Percentiles rank a stretch among this genome's conserved stretches.
Evolutionary conservation across 2,113 vertebrate species (phyloP).

Genomic region (Pseudopipra pipra): DNA sequence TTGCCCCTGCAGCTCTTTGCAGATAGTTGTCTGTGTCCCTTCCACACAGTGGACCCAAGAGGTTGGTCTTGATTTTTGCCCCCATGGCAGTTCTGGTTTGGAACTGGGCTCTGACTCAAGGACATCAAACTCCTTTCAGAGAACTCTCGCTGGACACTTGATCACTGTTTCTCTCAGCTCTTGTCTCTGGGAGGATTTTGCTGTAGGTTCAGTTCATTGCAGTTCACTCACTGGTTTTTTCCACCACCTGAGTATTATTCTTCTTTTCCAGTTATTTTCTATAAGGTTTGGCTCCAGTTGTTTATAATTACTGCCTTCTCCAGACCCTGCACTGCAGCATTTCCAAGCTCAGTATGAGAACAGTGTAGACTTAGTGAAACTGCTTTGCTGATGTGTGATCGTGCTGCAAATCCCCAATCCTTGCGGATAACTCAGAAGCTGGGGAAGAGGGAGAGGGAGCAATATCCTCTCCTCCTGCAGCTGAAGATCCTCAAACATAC

Average conservation of each 20-base stretch:
- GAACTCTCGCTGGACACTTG: background rate
- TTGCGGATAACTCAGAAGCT: background rate
- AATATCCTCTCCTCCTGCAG: background rate
- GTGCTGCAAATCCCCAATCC: background rate
- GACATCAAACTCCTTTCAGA: background rate
- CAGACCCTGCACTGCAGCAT: conserved; percentile 57
- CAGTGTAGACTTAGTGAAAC: background rate
- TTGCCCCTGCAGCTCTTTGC: background rate
- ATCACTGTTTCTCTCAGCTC: background rate
- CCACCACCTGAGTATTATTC: background rate
- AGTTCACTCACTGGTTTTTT: background rate
- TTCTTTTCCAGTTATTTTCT: background rate
- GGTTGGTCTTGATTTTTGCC: background rate
- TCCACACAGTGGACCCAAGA: background rate
- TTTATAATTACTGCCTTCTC: background rate
- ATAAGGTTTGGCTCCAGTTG: background rate
- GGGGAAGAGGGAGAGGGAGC: background rate
- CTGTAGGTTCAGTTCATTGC: background rate
- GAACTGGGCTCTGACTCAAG: background rate
- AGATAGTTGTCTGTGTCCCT: background rate
- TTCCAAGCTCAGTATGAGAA: background rate
- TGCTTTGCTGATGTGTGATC: background rate
- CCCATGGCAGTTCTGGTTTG: background rate
- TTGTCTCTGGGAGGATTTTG: background rate
- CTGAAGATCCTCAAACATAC: background rate